Evolutionary conservation across 2,797 vertebrate species (phyloP).

Genomic region (Poeciliopsis turneri): DNA sequence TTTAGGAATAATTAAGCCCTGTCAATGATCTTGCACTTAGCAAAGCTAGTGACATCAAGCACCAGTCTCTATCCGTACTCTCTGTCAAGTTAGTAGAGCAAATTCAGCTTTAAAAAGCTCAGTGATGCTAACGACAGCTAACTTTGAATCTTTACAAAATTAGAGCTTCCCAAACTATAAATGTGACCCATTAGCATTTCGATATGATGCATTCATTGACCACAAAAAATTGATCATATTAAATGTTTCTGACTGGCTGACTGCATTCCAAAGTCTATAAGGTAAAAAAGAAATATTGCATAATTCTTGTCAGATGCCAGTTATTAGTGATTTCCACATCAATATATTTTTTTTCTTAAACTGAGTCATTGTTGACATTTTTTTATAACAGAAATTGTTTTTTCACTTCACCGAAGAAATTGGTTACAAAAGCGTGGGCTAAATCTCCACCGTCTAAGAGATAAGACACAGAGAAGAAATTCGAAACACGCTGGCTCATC

Average conservation of each 20-base stretch:
- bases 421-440: slow-evolving; percentile 42
- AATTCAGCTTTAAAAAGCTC: background rate
- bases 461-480: slow-evolving; percentile 19
- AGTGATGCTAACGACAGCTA: background rate
- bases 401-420: background rate
- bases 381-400: background rate
- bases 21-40: background rate
- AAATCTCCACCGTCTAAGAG: slow-evolving; percentile 22
- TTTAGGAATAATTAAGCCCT: background rate
- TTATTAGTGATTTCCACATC: background rate
- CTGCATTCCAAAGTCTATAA: background rate
- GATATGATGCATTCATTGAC: background rate
- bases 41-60: background rate
- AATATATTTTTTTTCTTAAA: slow-evolving; percentile 4
- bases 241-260: background rate
- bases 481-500: slow-evolving; percentile 20
- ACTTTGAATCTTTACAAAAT: background rate
- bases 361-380: background rate
- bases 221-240: background rate
- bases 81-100: background rate
- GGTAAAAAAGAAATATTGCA: background rate
- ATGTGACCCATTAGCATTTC: background rate
- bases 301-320: background rate
- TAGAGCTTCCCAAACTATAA: background rate
- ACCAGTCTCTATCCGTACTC: background rate